Evolutionary conservation across 2,113 vertebrate species (phyloP).

Genomic region (Enhydra lutris): DNA sequence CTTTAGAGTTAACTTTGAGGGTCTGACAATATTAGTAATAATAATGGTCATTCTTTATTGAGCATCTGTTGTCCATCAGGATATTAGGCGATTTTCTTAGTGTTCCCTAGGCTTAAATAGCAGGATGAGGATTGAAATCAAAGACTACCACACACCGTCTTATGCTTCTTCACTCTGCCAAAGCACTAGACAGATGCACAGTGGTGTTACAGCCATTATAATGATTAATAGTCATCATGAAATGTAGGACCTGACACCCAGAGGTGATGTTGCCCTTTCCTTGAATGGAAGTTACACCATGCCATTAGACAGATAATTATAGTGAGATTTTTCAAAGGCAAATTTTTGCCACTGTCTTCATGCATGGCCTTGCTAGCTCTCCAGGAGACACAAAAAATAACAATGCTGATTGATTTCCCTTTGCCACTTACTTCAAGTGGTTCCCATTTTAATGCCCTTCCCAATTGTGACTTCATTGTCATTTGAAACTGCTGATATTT

Average conservation of each 20-base stretch:
- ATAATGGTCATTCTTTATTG: neutral
- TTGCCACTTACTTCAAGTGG: slow-evolving; percentile 76
- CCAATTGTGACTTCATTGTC: slow-evolving; percentile 74
- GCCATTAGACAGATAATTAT: slow-evolving; percentile 59
- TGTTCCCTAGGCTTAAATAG: neutral
- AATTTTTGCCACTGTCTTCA: slow-evolving; percentile 56
- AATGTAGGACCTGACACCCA: slow-evolving; percentile 45
- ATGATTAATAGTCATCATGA: slow-evolving; percentile 53
- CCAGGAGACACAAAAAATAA: slow-evolving; percentile 67
- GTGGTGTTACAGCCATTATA: slow-evolving; percentile 1
- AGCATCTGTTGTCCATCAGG: neutral
- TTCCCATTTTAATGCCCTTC: slow-evolving; percentile 74
- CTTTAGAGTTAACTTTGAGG: neutral
- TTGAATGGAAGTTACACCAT: slow-evolving; percentile 33
- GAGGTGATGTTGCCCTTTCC: slow-evolving; percentile 63
- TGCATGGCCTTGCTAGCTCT: slow-evolving; percentile 63
- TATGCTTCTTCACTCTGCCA: neutral
- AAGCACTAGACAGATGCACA: slow-evolving; percentile 11
- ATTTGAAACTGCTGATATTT: slow-evolving; percentile 75
- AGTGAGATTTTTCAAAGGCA: slow-evolving; percentile 67
- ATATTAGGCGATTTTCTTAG: neutral
- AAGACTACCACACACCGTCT: neutral
- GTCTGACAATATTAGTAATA: neutral
- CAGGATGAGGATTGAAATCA: neutral
- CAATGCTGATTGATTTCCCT: slow-evolving; percentile 80